phyloP scores from a whole-genome alignment of 2,113 vertebrate species.

The Mus musculus region DNA sequence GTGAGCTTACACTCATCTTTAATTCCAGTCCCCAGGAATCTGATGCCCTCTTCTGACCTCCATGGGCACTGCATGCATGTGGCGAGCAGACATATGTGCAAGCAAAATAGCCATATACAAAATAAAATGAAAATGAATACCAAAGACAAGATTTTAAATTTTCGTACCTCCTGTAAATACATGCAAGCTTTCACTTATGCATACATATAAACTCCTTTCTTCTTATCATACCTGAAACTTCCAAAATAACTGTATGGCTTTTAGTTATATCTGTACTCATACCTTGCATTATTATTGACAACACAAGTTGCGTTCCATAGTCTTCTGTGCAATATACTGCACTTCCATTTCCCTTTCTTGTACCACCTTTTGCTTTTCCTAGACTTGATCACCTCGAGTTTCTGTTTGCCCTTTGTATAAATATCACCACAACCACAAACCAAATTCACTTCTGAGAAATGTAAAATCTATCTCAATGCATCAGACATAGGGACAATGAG shows the following conservation, averaged over 20 bases:
- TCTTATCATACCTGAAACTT: not conserved
- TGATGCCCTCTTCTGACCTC: not conserved
- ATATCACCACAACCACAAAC: not conserved
- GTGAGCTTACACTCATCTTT: not conserved
- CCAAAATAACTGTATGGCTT: constrained; percentile 5
- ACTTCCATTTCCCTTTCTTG: not conserved
- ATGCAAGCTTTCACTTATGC: not conserved
- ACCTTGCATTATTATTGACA: not conserved
- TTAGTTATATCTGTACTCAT: not conserved
- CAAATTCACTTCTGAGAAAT: not conserved
- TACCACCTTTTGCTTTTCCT: constrained; percentile 14
- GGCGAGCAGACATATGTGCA: not conserved
- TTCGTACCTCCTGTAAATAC: not conserved
- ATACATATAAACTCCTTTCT: not conserved
- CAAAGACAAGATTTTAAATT: not conserved
- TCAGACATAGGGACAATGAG: not conserved
- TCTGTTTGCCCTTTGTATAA: not conserved
- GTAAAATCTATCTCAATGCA: not conserved
- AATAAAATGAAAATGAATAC: not conserved
- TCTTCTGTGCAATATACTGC: not conserved
- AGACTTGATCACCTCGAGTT: not conserved
- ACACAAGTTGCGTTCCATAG: not conserved
- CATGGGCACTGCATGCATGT: not conserved
- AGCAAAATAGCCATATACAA: not conserved
- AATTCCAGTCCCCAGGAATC: not conserved